Evolutionary conservation across 2,888 invertebrate species (phyloP).

Genomic region (Epirrhoe alternata): DNA sequence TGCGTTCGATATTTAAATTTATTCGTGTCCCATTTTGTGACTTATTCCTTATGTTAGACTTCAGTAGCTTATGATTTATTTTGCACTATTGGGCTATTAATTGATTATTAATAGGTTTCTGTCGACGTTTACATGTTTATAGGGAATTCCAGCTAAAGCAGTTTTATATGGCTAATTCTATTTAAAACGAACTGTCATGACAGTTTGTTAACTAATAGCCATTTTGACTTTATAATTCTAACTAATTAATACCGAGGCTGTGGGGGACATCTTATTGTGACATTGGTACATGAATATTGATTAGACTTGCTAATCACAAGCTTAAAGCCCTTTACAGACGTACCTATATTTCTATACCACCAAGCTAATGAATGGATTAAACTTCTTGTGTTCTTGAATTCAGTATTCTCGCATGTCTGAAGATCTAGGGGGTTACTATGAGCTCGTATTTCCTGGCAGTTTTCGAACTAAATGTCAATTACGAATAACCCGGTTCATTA

Average conservation of each 20-base stretch:
- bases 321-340: too few species aligned
- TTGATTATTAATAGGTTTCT: slow-evolving; percentile 62
- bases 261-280: slow-evolving; percentile 22
- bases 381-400: too few species aligned
- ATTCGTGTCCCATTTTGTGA: slow-evolving; percentile 70
- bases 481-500: too few species aligned
- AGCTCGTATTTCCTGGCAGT: too few species aligned
- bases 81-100: slow-evolving; percentile 59
- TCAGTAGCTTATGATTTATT: slow-evolving; percentile 69
- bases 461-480: too few species aligned
- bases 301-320: background rate
- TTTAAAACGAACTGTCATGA: slow-evolving; percentile 36
- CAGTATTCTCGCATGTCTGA: too few species aligned
- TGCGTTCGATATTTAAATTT: slow-evolving; percentile 65
- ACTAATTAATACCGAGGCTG: slow-evolving; percentile 15
- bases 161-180: slow-evolving; percentile 38
- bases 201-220: slow-evolving; percentile 37
- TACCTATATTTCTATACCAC: too few species aligned
- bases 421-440: too few species aligned
- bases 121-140: slow-evolving; percentile 52
- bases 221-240: slow-evolving; percentile 36
- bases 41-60: slow-evolving; percentile 64
- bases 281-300: background rate
- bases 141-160: slow-evolving; percentile 45
- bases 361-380: too few species aligned